These are phyloP conservation scores for Yponomeuta evonymella DNA, from an alignment of 2,888 invertebrate species.

Conservation along the genomic window DNA sequence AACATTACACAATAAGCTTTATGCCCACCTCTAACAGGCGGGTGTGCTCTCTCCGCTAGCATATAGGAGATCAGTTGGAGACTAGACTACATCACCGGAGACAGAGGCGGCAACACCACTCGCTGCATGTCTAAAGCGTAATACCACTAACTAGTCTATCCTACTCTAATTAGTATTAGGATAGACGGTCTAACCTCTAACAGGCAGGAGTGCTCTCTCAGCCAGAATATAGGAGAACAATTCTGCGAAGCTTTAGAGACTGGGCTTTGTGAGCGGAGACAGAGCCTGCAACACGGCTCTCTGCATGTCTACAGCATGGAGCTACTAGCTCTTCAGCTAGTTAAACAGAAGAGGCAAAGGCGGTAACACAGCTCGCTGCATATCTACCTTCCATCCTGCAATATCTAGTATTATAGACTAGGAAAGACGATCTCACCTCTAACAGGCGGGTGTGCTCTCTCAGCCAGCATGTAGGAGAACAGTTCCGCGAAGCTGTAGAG, in stretches of 20 bases:
- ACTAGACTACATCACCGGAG: slow-evolving; percentile 96
- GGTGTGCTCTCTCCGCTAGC: slow-evolving; percentile 89
- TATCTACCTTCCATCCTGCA: slow-evolving; percentile 77
- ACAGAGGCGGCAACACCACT: slow-evolving; percentile 92
- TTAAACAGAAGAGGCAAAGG: slow-evolving; percentile 81
- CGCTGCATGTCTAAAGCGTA: slow-evolving; percentile 98
- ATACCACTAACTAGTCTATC: slow-evolving; percentile 79
- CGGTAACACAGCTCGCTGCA: slow-evolving; percentile 85
- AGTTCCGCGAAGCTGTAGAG: slow-evolving; percentile 96
- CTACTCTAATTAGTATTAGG: background rate
- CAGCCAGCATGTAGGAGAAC: slow-evolving; percentile 95
- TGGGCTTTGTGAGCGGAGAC: slow-evolving; percentile 96
- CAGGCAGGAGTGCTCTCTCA: slow-evolving; percentile 84
- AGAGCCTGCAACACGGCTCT: slow-evolving; percentile 83
- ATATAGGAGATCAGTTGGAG: slow-evolving; percentile 95
- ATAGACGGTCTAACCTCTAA: slow-evolving; percentile 55
- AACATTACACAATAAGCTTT: too few relatives aligned
- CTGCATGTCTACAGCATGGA: slow-evolving; percentile 97
- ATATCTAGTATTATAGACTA: background rate
- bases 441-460: slow-evolving; percentile 82
- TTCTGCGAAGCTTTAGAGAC: slow-evolving; percentile 95
- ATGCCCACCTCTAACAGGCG: slow-evolving; percentile 74
- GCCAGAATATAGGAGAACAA: slow-evolving; percentile 96
- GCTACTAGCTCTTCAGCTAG: slow-evolving; percentile 76
- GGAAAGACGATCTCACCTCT: slow-evolving; percentile 51